Base-by-base conservation (phyloP, 2,888 invertebrate species). In the Leptinotarsa peninsularis region DNA sequence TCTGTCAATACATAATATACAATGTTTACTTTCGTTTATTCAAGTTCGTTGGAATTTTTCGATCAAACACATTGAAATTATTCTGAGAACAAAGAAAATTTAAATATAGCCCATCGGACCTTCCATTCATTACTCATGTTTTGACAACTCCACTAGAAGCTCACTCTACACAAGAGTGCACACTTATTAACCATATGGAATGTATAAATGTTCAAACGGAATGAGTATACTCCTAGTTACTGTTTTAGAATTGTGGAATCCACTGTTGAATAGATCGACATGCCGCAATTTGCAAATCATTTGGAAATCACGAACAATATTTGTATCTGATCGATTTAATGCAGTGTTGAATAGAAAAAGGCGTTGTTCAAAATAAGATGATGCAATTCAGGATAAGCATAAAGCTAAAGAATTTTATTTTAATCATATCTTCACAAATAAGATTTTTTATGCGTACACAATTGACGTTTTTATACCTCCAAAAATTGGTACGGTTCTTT, bases 101-200 rank as follows among this genome's bases (percentile, higher is more conserved):
- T 43, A 63, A 56, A 70, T 49, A 49, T 70, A 43, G n/a, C 58
- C 43, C 4, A 4, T 27, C 15, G 13, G 58, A 58, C 23, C 58
- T 58, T 23, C 13, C 18, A 58, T 17, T 58, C 70, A 60, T 18
- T 60, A 69, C n/a, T 56, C 49, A 21, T 49, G 13, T 56, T 58
- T 58, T 70, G 70, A 70, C 70, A 70, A 58, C 58, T 49, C 58
- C 21, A 21, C 49, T 56, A 58, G 23, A 58, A 49, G 15, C 70
- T 43, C 56, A 70, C 70, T 70, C 70, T 18, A n/a, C 21, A 27
- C 56, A 49, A 70, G 60, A 58, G 70, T 70, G 70, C 58, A 17
- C 58, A 70, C 58, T 70, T 56, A 70, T 49, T 21, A 17, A 70
- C 33, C 70, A 70, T 70, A 70, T 70, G 70, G 70, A 50, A 70